phyloP scores from a whole-genome alignment of 1,140 invertebrate genomes.

The Aphelenchoides avenae region DNA sequence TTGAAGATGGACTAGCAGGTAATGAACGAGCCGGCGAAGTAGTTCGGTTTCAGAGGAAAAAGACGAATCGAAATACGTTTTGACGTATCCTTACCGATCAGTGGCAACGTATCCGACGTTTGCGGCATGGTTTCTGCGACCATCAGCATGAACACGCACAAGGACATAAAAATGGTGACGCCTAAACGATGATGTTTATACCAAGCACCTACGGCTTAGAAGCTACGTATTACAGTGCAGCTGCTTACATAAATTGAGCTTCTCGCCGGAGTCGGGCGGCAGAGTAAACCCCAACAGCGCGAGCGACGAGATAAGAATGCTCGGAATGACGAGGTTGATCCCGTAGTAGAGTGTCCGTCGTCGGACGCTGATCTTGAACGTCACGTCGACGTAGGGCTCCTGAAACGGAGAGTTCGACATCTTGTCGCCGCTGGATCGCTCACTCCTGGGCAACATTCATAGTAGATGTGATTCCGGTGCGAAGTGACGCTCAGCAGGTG shows the following conservation, averaged over 20 bases:
- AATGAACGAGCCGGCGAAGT: too few relatives aligned
- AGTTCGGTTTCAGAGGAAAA: too few relatives aligned
- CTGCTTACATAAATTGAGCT: conserved; percentile 79
- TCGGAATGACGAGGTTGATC: conserved; percentile 98
- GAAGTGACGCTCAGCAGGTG: conserved; percentile 45
- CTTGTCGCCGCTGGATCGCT: neutral
- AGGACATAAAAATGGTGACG: conserved; percentile 69
- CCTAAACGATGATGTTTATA: too few relatives aligned
- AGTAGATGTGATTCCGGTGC: conserved; percentile 48
- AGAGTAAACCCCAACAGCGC: conserved; percentile 94
- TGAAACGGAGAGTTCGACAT: conserved; percentile 8
- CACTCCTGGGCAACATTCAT: conserved; percentile 63
- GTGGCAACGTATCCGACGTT: conserved; percentile 90
- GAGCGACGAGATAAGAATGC: conserved; percentile 96
- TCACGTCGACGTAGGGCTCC: conserved; percentile 88
- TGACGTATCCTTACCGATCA: conserved; percentile 94
- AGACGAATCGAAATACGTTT: too few relatives aligned
- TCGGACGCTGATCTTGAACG: conserved; percentile 75
- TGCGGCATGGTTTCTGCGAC: conserved; percentile 76
- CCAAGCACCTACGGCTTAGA: too few relatives aligned
- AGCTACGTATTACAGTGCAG: neutral
- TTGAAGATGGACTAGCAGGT: too few relatives aligned
- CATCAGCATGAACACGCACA: conserved; percentile 62
- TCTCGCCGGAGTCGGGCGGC: conserved; percentile 97
- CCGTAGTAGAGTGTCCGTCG: conserved; percentile 97